Percentiles rank a stretch among this genome's conserved stretches.
These are phyloP conservation scores for Zalophus californianus DNA, from an alignment of 2,797 vertebrate genomes.

Conservation along the genomic window DNA sequence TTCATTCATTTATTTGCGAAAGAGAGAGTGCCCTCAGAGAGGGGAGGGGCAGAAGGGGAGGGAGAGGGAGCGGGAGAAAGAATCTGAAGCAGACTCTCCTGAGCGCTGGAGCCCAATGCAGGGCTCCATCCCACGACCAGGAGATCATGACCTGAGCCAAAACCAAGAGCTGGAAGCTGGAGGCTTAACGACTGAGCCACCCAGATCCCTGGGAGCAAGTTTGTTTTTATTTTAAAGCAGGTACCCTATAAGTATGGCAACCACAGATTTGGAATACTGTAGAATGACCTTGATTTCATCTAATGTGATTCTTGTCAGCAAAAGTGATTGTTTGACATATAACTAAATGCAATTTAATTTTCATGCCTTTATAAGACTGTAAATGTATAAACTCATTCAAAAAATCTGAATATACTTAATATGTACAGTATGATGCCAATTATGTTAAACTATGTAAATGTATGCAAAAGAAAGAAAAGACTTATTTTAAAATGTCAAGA, in stretches of 20 bases:
- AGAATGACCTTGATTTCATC: slow-evolving; percentile 39
- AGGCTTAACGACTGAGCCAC: neutral
- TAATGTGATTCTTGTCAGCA: slow-evolving; percentile 53
- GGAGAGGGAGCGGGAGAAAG: neutral
- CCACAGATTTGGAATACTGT: neutral
- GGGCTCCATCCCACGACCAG: neutral
- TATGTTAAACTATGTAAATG: slow-evolving; percentile 72
- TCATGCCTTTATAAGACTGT: slow-evolving; percentile 30
- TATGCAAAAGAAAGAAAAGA: slow-evolving; percentile 36
- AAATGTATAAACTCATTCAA: slow-evolving; percentile 62
- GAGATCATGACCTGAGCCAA: neutral
- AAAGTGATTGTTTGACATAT: slow-evolving; percentile 38
- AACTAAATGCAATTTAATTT: slow-evolving; percentile 59
- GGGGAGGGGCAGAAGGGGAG: neutral
- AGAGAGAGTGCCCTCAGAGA: neutral
- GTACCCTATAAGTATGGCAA: neutral
- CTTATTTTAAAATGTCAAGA: slow-evolving; percentile 62
- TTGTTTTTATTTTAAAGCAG: slow-evolving; percentile 37
- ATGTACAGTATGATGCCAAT: slow-evolving; percentile 40
- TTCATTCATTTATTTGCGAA: neutral
- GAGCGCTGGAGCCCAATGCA: neutral
- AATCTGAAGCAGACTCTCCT: neutral
- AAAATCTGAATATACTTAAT: slow-evolving; percentile 58
- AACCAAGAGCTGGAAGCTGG: neutral
- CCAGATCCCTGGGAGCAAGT: neutral